Conservation (phyloP, 1,140 invertebrate genomes). For the Drosophila bifasciata region DNA sequence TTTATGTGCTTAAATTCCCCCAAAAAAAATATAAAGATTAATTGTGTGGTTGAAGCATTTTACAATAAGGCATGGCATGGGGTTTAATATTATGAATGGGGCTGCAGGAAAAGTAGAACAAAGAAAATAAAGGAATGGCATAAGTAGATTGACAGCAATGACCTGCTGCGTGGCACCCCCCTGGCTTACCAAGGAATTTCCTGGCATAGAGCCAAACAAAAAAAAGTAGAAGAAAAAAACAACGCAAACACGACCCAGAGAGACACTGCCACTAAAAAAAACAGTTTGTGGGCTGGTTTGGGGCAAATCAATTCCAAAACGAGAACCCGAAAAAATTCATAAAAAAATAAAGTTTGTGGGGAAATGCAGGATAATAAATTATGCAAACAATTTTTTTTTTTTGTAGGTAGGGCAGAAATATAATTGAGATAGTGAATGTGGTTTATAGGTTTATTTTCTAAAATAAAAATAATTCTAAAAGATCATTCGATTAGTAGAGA, state of each 20-base stretch:
- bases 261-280: slow-evolving; percentile 17
- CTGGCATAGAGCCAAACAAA: slow-evolving; percentile 55
- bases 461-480: background rate
- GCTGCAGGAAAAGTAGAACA: slow-evolving; percentile 31
- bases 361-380: slow-evolving; percentile 21
- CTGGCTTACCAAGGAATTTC: slow-evolving; percentile 48
- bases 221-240: slow-evolving; percentile 28
- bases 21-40: slow-evolving; percentile 7
- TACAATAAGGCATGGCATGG: slow-evolving; percentile 27
- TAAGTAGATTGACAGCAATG: slow-evolving; percentile 73
- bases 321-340: slow-evolving; percentile 10
- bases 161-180: slow-evolving; percentile 52
- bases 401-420: background rate
- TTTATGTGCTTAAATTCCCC: background rate
- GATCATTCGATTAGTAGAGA: slow-evolving; percentile 29
- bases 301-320: slow-evolving; percentile 48
- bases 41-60: slow-evolving; percentile 48
- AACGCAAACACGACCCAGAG: slow-evolving; percentile 49
- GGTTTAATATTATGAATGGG: slow-evolving; percentile 37
- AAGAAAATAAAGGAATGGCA: slow-evolving; percentile 13
- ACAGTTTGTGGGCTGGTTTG: slow-evolving; percentile 4
- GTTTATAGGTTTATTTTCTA: slow-evolving; percentile 14
- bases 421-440: slow-evolving; percentile 11
- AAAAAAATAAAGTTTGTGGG: slow-evolving; percentile 25
- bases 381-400: slow-evolving; percentile 7